Base-by-base conservation (phyloP, 2,113 vertebrate genomes). In the Parus major region DNA sequence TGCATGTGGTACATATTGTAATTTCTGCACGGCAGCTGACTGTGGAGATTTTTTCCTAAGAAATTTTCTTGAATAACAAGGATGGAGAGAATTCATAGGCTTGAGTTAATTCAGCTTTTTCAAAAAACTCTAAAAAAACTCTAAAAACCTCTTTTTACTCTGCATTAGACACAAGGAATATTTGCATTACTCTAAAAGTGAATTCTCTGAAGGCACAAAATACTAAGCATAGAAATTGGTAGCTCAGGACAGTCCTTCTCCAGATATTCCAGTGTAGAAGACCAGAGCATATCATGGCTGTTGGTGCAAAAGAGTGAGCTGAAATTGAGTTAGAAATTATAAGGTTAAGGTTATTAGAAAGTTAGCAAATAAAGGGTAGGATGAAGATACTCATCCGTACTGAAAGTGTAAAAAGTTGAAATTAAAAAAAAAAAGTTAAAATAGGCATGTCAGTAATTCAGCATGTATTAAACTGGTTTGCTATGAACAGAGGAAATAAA, bases 401-500 rank as follows among this genome's bases (percentile, higher is more conserved):
- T 60, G 28, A 75, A 86, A 79, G 4, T 28, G 12, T 53, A 39
- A 46, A 53, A 80, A 61, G 15, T 55, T 55, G 57, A 69, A 15
- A 10, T 42, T 42, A 33, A 20, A 5, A 24, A 39, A 10, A 60
- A 24, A 3, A 60, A 65, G 15, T 49, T 56, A 41, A 84, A 83
- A 68, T 41, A 72, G 66, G 46, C 20, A 10, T 6, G 9, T 41
- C 6, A 36, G 29, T 63, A 90, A 56, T 91, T 95, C 27, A 70
- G 22, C 9, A 28, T 72, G 27, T 35, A 11, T 82, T 70, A 52
- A 89, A 85, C 14, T 76, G 5, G 53, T 95, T 77, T 69, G 50
- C n/a, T 82, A 16, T 65, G 79, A 96, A 61, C 42, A 92, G 57
- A 85, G 50, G 86, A 95, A 93, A 90, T 84, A 81, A 70, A 86